Base-by-base conservation (phyloP, 1,140 invertebrate genomes). In the Aphaenogaster floridana region DNA sequence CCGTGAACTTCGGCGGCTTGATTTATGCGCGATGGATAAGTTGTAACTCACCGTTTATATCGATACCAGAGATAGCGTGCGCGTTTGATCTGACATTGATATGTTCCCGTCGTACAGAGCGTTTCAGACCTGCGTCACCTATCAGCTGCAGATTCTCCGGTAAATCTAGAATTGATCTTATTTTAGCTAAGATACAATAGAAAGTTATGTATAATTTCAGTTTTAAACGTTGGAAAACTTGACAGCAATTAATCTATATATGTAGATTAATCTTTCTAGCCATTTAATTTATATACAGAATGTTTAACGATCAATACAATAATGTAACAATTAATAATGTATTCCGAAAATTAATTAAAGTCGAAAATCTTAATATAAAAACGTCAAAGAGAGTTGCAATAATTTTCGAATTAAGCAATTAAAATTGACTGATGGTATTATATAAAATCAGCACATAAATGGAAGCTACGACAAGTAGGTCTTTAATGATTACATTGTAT, bases 21-120 rank as follows among this genome's bases (percentile, higher is more conserved):
- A 57, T 88, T 74, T 89, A 79, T 42, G 76, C 42, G 57, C 34
- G 48, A 68, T 52, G 54, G 80, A 84, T 84, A 84, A 84, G 80
- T 84, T 74, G 54, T 84, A 76, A 61, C 34, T 84, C 54, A 76
- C 69, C 45, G 69, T 45, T 86, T 79, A 69, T 59, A 57, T 13
- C 21, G 87, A 89, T 54, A 68, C 42, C 17, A 48, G 48, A 34
- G 66, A 78, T 85, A 28, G n/a, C 42, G n/a, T 21, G 11, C 52
- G 63, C 48, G 76, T 84, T 84, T 84, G 80, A 84, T 84, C 69
- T 57, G 34, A 61, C 59, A 69, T 69, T 61, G 34, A 50, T 52
- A 54, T 78, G 74, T 71, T 66, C 59, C 17, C 59, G 17, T 76
- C 72, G n/a, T 50, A 74, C 68, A 63, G 13, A 76, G 34, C 28